Evolutionary conservation across 2,888 invertebrate species (phyloP).

Genomic region (Panorpa germanica): DNA sequence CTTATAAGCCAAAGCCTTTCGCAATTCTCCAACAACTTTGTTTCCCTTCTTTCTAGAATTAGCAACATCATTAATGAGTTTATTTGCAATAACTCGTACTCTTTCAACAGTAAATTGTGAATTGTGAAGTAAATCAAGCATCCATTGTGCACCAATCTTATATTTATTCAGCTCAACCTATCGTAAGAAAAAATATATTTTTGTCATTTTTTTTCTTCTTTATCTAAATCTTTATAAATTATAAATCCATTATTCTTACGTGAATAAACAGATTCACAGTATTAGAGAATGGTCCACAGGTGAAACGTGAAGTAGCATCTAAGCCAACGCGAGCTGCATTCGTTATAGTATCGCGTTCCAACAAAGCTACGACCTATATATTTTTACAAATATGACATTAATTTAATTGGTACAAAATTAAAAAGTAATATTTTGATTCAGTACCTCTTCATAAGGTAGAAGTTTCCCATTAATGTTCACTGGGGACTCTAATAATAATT

Average conservation of each 20-base stretch:
- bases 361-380: constrained; percentile 56
- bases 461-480: constrained; percentile 34
- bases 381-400: no score
- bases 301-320: constrained; percentile 32
- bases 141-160: constrained; percentile 51
- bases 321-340: constrained; percentile 44
- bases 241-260: constrained; percentile 23
- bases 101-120: constrained; percentile 54
- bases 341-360: constrained; percentile 55
- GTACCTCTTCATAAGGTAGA: constrained; percentile 32
- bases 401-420: constrained; percentile 17
- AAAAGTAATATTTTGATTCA: constrained; percentile 13
- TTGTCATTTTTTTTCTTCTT: constrained; percentile 1
- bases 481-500: constrained; percentile 59
- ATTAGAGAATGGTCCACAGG: constrained; percentile 53
- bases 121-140: constrained; percentile 53
- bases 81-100: constrained; percentile 56
- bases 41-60: constrained; percentile 55
- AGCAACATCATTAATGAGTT: constrained; percentile 64
- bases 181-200: constrained; percentile 10
- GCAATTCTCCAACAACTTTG: constrained; percentile 39
- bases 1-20: constrained; percentile 36
- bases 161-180: constrained; percentile 64
- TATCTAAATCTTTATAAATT: constrained; percentile 7
- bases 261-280: constrained; percentile 44